phyloP scores from a whole-genome alignment of 2,113 vertebrate genomes.

The Sinocyclocheilus grahami region DNA sequence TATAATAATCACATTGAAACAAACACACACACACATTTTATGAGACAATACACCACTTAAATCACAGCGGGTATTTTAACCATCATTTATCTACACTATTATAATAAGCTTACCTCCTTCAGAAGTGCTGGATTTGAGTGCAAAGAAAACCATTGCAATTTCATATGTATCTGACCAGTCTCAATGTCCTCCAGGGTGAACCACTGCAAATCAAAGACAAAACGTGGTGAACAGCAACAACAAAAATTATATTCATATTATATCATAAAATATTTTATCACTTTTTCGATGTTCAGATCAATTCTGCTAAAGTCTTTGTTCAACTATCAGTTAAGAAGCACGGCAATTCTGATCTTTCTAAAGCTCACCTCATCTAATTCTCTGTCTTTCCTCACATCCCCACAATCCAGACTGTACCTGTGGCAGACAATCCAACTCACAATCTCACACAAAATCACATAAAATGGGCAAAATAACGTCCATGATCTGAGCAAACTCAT shows the following conservation, averaged over 20 bases:
- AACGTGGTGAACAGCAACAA: neutral
- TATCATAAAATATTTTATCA: neutral
- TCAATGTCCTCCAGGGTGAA: slow-evolving; percentile 79
- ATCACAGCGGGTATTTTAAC: slow-evolving; percentile 6
- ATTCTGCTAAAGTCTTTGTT: neutral
- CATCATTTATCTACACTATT: neutral
- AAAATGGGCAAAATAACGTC: neutral
- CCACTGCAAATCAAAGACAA: slow-evolving; percentile 78
- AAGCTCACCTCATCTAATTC: slow-evolving; percentile 84
- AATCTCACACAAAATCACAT: slow-evolving; percentile 13
- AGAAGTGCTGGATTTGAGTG: slow-evolving; percentile 71
- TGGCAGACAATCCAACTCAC: slow-evolving; percentile 20
- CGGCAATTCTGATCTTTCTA: neutral
- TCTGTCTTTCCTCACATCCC: slow-evolving; percentile 85
- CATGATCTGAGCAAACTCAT: slow-evolving; percentile 31
- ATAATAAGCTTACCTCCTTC: slow-evolving; percentile 60
- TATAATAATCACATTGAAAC: neutral
- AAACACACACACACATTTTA: neutral
- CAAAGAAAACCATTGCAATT: slow-evolving; percentile 90
- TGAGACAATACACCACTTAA: neutral
- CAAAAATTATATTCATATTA: neutral
- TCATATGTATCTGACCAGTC: slow-evolving; percentile 83
- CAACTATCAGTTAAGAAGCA: neutral
- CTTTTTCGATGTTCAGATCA: neutral
- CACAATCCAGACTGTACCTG: slow-evolving; percentile 86